Percentiles rank a stretch among this genome's conserved stretches.
phyloP scores from a whole-genome alignment of 2,113 vertebrate species.

The Spilogale gracilis region DNA sequence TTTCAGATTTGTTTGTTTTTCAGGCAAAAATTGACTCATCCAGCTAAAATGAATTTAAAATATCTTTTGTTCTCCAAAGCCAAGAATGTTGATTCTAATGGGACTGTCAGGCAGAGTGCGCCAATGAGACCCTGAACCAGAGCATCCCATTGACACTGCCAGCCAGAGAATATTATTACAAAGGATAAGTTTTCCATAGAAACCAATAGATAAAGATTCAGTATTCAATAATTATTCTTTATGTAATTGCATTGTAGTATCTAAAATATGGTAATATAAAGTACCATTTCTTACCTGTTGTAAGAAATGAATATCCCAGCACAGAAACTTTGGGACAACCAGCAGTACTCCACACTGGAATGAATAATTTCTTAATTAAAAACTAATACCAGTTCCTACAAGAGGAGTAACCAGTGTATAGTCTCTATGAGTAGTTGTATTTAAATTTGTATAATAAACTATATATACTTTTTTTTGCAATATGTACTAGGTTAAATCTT shows the following conservation, averaged over 20 bases:
- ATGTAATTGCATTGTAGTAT: not conserved
- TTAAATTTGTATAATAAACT: conserved; percentile 40
- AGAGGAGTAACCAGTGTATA: not conserved
- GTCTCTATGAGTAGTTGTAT: not conserved
- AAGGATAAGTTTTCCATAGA: not conserved
- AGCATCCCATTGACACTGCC: not conserved
- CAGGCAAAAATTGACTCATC: conserved; percentile 14
- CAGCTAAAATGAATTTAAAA: conserved; percentile 34
- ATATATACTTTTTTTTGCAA: not conserved
- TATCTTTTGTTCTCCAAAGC: not conserved
- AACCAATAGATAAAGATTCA: conserved; percentile 50
- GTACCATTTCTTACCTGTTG: not conserved
- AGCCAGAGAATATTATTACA: not conserved
- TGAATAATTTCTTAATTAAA: conserved; percentile 44
- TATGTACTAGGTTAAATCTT: not conserved
- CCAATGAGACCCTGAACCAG: conserved; percentile 31
- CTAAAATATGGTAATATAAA: not conserved
- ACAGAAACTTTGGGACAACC: not conserved
- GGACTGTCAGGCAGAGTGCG: not conserved
- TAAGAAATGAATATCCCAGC: not conserved
- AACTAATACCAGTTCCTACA: not conserved
- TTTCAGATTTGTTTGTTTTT: conserved; percentile 16
- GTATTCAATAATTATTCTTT: not conserved
- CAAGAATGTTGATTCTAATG: conserved; percentile 25
- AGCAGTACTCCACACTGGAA: not conserved